Evolutionary conservation across 2,113 vertebrate species (phyloP).

Genomic region (Tyrannus savana): DNA sequence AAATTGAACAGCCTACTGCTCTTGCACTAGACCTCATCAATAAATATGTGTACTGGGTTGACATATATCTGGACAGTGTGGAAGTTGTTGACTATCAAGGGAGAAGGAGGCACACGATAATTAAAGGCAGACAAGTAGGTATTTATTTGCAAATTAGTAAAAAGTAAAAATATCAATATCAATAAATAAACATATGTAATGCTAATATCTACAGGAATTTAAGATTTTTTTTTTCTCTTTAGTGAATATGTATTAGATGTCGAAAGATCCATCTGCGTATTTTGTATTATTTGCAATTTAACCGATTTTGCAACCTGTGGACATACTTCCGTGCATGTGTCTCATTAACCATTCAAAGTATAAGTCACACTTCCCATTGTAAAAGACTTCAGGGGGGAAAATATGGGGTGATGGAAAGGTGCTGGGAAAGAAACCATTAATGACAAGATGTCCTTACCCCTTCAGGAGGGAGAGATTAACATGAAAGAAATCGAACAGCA

Average conservation of each 20-base stretch:
- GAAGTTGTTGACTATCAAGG: slow-evolving; percentile 95
- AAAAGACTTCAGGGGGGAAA: background rate
- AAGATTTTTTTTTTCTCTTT: background rate
- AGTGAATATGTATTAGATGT: background rate
- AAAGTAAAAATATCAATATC: background rate
- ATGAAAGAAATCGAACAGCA: background rate
- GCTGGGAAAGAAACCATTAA: background rate
- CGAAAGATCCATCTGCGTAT: background rate
- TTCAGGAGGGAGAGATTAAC: background rate
- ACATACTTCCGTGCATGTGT: background rate
- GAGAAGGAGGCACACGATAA: slow-evolving; percentile 84
- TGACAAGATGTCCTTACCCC: background rate
- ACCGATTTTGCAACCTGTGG: background rate
- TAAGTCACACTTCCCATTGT: background rate
- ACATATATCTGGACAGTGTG: slow-evolving; percentile 93
- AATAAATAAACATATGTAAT: background rate
- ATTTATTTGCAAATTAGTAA: slow-evolving; percentile 10
- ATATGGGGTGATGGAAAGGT: background rate
- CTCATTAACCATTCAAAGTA: background rate
- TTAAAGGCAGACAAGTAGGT: slow-evolving; percentile 91
- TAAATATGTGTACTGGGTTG: slow-evolving; percentile 96
- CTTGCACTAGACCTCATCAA: slow-evolving; percentile 90
- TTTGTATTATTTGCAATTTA: background rate
- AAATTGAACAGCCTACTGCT: slow-evolving; percentile 90
- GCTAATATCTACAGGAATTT: background rate